Percentiles rank a stretch among this genome's conserved stretches.
phyloP scores from a whole-genome alignment of 1,140 invertebrate species.

The Calycopis cecrops region DNA sequence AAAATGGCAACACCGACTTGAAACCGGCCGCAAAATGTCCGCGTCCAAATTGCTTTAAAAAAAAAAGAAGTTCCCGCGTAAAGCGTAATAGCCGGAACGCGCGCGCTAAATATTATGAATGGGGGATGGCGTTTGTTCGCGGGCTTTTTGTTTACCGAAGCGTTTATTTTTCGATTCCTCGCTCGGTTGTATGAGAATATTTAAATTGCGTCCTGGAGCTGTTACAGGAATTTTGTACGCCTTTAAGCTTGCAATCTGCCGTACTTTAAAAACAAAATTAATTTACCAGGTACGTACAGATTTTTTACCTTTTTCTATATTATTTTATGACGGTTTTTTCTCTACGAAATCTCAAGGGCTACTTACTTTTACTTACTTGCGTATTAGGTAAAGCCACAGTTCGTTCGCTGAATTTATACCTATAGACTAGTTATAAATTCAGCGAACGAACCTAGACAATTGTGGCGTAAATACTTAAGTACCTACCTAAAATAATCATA shows the following conservation, averaged over 20 bases:
- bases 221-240: neutral
- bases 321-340: too few relatives aligned
- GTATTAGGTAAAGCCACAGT: too few relatives aligned
- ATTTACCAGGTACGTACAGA: neutral
- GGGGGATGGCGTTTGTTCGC: slow-evolving; percentile 34
- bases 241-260: neutral
- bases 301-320: too few relatives aligned
- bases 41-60: slow-evolving; percentile 50
- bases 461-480: too few relatives aligned
- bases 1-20: slow-evolving; percentile 58
- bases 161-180: slow-evolving; percentile 7
- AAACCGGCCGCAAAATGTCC: slow-evolving; percentile 54
- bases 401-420: too few relatives aligned
- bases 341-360: too few relatives aligned
- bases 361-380: too few relatives aligned
- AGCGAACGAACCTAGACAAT: too few relatives aligned
- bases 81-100: slow-evolving; percentile 53
- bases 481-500: too few relatives aligned
- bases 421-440: too few relatives aligned
- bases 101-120: slow-evolving; percentile 44
- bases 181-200: slow-evolving; percentile 7
- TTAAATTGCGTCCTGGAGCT: neutral
- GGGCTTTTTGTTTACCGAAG: slow-evolving; percentile 24
- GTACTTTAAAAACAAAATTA: neutral
- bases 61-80: slow-evolving; percentile 38